These are phyloP conservation scores for Melikaiella ostensackeni DNA, from an alignment of 2,888 invertebrate genomes.

Conservation along the genomic window DNA sequence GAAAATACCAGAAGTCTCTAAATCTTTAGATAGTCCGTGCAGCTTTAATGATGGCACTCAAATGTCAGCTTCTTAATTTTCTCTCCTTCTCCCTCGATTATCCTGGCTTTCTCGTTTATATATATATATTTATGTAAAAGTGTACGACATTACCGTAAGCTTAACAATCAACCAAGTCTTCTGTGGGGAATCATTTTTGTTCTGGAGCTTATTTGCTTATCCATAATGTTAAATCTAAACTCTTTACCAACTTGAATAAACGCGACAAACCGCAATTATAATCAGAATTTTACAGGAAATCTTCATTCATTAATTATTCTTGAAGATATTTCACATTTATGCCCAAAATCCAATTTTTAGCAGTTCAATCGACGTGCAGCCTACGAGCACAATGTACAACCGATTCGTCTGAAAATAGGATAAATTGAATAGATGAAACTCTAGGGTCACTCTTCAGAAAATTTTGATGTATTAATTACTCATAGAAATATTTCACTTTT, in stretches of 20 bases:
- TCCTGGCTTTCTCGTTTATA: neutral
- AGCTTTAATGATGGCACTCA: neutral
- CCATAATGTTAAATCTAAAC: neutral
- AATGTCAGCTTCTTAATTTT: neutral
- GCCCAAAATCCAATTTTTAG: too few relatives aligned
- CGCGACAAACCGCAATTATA: neutral
- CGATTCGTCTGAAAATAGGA: too few relatives aligned
- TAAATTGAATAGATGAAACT: too few relatives aligned
- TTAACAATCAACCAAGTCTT: neutral
- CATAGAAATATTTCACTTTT: too few relatives aligned
- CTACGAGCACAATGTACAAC: too few relatives aligned
- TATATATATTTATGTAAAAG: neutral
- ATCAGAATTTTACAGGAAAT: too few relatives aligned
- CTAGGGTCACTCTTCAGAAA: too few relatives aligned
- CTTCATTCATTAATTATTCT: too few relatives aligned
- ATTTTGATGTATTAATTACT: too few relatives aligned
- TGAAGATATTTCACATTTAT: too few relatives aligned
- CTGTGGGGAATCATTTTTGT: neutral
- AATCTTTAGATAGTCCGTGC: neutral
- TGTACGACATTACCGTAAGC: neutral
- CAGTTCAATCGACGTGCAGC: too few relatives aligned
- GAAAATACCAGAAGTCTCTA: neutral
- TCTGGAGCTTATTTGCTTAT: neutral
- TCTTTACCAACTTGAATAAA: neutral
- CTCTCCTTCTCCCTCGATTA: neutral